A percentile compares a stretch with the other conserved stretches of the same genome.
Evolutionary conservation across 1,140 invertebrate genomes (phyloP).

Genomic region (Heliothis virescens): DNA sequence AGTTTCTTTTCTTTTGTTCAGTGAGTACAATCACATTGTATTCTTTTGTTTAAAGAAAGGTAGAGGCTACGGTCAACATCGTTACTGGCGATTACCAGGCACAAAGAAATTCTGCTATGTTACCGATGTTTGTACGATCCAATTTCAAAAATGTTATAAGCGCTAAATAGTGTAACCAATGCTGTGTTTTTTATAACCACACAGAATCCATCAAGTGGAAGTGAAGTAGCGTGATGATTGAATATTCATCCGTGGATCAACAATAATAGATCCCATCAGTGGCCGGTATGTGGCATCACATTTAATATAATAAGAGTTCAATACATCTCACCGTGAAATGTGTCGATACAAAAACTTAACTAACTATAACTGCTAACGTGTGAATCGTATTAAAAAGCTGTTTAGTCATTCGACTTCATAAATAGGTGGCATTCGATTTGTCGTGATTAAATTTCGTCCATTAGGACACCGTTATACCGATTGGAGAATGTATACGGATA

Average conservation of each 20-base stretch:
- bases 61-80: constrained; percentile 29
- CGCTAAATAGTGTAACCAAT: constrained; percentile 64
- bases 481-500: constrained; percentile 77
- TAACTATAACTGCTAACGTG: constrained; percentile 85
- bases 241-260: constrained; percentile 85
- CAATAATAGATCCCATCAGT: constrained; percentile 84
- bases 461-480: constrained; percentile 81
- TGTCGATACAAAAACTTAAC: constrained; percentile 85
- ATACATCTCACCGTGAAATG: constrained; percentile 86
- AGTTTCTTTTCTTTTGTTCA: constrained; percentile 52
- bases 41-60: constrained; percentile 45
- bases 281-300: constrained; percentile 83
- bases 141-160: constrained; percentile 50
- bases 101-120: constrained; percentile 33
- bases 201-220: constrained; percentile 66
- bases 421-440: constrained; percentile 85
- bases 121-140: constrained; percentile 43
- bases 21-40: constrained; percentile 48
- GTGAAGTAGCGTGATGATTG: constrained; percentile 79
- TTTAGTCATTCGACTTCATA: constrained; percentile 85
- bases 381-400: constrained; percentile 86
- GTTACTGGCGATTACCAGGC: constrained; percentile 17
- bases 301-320: constrained; percentile 86
- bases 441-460: constrained; percentile 85
- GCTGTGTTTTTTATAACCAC: constrained; percentile 67